Evolutionary conservation across 2,888 invertebrate genomes (phyloP).

Genomic region (Xestia ashworthii): DNA sequence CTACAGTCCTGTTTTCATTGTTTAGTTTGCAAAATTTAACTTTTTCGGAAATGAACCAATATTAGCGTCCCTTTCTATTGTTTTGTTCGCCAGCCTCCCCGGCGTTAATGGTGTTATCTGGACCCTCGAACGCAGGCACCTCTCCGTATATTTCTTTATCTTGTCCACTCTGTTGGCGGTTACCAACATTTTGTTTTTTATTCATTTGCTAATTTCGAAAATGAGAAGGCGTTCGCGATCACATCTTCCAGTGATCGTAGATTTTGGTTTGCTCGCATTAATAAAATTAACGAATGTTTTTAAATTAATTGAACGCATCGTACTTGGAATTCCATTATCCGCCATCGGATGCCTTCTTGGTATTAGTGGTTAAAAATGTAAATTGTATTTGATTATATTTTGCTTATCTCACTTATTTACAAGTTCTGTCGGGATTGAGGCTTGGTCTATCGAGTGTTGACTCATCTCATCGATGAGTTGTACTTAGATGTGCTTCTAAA

Average conservation of each 20-base stretch:
- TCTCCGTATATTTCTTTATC: slow-evolving; percentile 90
- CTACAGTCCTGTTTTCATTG: slow-evolving; percentile 59
- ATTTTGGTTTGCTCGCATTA: slow-evolving; percentile 87
- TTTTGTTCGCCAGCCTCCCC: slow-evolving; percentile 85
- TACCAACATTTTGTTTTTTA: slow-evolving; percentile 84
- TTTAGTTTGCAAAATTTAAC: slow-evolving; percentile 41
- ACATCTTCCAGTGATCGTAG: slow-evolving; percentile 86
- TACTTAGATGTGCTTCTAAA: slow-evolving; percentile 12
- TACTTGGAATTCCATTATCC: slow-evolving; percentile 85
- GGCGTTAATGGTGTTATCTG: slow-evolving; percentile 91
- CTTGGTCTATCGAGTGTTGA: slow-evolving; percentile 38
- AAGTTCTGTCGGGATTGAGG: slow-evolving; percentile 11
- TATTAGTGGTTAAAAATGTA: slow-evolving; percentile 69
- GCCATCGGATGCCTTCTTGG: slow-evolving; percentile 79
- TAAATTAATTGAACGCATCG: slow-evolving; percentile 88
- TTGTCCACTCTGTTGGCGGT: slow-evolving; percentile 88
- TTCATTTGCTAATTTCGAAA: slow-evolving; percentile 90
- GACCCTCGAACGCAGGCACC: slow-evolving; percentile 89
- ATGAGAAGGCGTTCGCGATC: slow-evolving; percentile 88
- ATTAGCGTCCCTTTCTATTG: slow-evolving; percentile 84
- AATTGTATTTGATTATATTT: slow-evolving; percentile 53
- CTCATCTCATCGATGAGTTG: slow-evolving; percentile 41
- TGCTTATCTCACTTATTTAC: slow-evolving; percentile 53
- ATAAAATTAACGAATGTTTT: slow-evolving; percentile 90
- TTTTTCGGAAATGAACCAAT: slow-evolving; percentile 59